Evolutionary conservation across 2,113 vertebrate species (phyloP).

Genomic region (Cavia aperea): DNA sequence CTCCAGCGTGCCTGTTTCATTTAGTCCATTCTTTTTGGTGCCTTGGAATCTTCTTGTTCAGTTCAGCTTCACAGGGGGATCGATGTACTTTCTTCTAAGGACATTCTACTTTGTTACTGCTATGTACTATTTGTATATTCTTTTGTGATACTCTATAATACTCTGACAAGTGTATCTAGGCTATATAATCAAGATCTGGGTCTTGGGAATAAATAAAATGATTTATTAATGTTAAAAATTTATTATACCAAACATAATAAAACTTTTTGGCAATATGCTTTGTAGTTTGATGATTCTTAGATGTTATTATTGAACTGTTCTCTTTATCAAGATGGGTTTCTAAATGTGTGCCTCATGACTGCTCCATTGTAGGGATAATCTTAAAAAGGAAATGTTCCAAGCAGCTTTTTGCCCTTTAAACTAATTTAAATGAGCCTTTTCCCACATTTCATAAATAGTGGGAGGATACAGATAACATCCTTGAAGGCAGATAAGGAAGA

Average conservation of each 20-base stretch:
- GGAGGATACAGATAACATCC: background rate
- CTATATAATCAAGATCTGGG: constrained; percentile 26
- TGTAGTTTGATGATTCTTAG: constrained; percentile 39
- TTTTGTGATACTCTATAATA: constrained; percentile 32
- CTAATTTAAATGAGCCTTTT: constrained; percentile 14
- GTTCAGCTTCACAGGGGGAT: background rate
- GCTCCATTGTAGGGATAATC: constrained; percentile 11
- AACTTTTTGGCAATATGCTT: constrained; percentile 47
- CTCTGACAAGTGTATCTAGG: constrained; percentile 23
- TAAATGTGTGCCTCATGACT: constrained; percentile 11
- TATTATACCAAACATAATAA: constrained; percentile 68
- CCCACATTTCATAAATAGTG: constrained; percentile 9
- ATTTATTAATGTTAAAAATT: constrained; percentile 52
- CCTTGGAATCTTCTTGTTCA: constrained; percentile 52
- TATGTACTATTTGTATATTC: constrained; percentile 22
- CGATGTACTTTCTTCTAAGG: constrained; percentile 42
- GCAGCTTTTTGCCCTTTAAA: constrained; percentile 28
- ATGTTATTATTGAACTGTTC: constrained; percentile 31
- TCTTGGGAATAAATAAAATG: constrained; percentile 23
- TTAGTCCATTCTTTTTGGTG: background rate
- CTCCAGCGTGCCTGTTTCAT: constrained; percentile 42
- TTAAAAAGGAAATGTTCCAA: background rate
- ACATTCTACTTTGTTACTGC: constrained; percentile 53
- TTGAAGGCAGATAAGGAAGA: background rate
- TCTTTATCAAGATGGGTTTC: constrained; percentile 1